Evolutionary conservation across 2,797 vertebrate species (phyloP).

Genomic region (Buphagus erythrorhynchus): DNA sequence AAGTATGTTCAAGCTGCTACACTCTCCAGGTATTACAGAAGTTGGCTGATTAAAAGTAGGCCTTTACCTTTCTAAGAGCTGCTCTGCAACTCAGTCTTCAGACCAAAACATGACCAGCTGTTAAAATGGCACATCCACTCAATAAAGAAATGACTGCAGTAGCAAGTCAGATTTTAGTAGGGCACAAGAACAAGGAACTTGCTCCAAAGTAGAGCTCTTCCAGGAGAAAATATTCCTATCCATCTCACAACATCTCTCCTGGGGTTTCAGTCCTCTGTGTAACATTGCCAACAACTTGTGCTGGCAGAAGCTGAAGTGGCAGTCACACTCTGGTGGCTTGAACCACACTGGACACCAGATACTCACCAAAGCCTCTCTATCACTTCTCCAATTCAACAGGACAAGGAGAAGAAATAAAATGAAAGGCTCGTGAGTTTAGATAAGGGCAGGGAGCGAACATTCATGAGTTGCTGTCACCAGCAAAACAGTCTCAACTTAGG

Average conservation of each 20-base stretch:
- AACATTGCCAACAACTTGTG: background rate
- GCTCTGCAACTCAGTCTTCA: background rate
- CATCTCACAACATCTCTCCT: background rate
- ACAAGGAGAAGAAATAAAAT: background rate
- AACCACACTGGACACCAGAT: background rate
- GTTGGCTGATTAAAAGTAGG: background rate
- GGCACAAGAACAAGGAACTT: background rate
- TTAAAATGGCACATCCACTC: background rate
- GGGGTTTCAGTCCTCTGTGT: background rate
- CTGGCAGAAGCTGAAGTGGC: slow-evolving; percentile 24
- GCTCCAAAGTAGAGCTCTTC: background rate
- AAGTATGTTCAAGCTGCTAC: background rate
- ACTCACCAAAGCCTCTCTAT: background rate
- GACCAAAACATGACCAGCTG: background rate
- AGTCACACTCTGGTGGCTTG: background rate
- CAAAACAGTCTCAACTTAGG: background rate
- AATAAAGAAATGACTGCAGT: background rate
- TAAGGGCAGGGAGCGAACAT: background rate
- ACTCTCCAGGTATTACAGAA: background rate
- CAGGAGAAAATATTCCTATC: background rate
- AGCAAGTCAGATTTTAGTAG: background rate
- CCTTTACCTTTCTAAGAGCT: background rate
- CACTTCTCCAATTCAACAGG: background rate
- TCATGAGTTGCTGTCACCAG: background rate
- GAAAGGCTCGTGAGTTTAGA: background rate